Conservation (phyloP, 2,113 vertebrate species). For the Geococcyx californianus region DNA sequence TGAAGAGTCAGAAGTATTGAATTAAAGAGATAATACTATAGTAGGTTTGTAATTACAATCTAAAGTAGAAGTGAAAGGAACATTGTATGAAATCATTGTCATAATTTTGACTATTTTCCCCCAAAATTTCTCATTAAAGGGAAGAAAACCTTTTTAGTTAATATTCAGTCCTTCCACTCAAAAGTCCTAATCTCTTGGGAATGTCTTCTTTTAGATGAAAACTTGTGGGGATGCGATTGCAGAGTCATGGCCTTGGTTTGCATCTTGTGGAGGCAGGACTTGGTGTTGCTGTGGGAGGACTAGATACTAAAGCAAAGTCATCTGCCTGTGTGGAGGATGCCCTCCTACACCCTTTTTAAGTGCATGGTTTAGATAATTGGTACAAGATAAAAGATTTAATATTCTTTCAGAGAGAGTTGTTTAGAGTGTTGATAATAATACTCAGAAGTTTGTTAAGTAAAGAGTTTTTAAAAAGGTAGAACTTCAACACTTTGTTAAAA, state of each 20-base stretch:
- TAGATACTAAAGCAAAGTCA: not conserved
- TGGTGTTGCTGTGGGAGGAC: not conserved
- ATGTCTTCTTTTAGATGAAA: too few species aligned
- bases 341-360: not conserved
- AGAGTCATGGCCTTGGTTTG: not conserved
- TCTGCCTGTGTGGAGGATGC: not conserved
- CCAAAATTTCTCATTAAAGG: not conserved
- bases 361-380: not conserved
- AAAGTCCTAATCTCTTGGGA: not conserved
- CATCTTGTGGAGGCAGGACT: not conserved
- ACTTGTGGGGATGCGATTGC: rapidly evolving
- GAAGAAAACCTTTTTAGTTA: not conserved
- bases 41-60: not conserved
- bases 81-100: not conserved
- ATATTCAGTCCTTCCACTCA: not conserved
- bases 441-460: not conserved
- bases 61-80: not conserved
- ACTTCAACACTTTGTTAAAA: not conserved
- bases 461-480: not conserved
- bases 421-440: not conserved
- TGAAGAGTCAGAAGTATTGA: not conserved
- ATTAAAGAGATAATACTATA: not conserved
- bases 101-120: not conserved
- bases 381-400: not conserved
- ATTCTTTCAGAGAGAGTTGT: not conserved